Evolutionary conservation across 2,113 vertebrate species (phyloP), one percentile per base, ranked within the genome.

Genomic region (Pardalotus punctatus): DNA sequence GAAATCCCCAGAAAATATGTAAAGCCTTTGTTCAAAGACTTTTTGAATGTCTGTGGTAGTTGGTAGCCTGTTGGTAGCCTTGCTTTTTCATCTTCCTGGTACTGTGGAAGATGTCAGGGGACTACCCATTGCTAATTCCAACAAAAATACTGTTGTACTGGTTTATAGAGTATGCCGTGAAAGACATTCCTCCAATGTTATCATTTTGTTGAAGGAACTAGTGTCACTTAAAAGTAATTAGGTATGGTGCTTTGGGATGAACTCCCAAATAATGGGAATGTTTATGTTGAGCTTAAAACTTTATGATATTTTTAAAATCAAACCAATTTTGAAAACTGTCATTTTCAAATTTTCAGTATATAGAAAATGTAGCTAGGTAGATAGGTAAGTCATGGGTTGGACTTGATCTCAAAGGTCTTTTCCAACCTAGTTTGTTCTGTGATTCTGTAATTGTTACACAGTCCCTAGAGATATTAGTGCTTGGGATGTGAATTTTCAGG

Each of bases 141-240:
- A 0, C 58, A 14, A 36, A 47, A 60, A 15, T 36, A 27, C 12
- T 28, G 0, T 19, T 1, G 4, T 71, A 2, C 47, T 78, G 21
- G 11, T 69, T 73, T 54, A 1, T 11, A 53, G 48, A 45, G 29
- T 0, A 2, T 21, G 4, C 24, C 80, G 53, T 40, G 79, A 66
- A 62, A 77, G 56, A 19, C 7, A 9, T 54, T 53, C 25, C 14
- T 91, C 33, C 35, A 31, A 2, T 3, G 4, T 12, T 54, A 12
- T 21, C 6, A 70, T 86, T 71, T 18, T 54, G 47, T 54, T 86
- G 71, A 40, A 24, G 40, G 40, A 78, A 4, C 12, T 31, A 40
- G 21, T 18, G 8, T n/a, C 19, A 17, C 21, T 42, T 56, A 36
- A 2, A 2, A 1, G 12, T 50, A 42, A 40, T 28, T 71, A 45